Evolutionary conservation across 2,113 vertebrate species (phyloP).

Genomic region (Pyrgilauda ruficollis): DNA sequence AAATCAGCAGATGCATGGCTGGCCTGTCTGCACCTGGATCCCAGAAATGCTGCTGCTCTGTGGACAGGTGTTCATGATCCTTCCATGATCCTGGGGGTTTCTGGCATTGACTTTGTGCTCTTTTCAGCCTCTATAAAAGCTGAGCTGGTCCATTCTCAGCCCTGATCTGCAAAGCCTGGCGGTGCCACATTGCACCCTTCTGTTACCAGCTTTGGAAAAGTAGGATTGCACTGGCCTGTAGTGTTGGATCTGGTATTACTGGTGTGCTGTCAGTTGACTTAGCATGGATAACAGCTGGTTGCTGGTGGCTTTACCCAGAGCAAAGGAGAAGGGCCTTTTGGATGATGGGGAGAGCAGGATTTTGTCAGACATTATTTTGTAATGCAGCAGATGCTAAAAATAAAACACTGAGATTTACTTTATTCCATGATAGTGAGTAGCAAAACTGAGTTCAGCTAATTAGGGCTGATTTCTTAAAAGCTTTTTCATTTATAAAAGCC

Average conservation of each 20-base stretch:
- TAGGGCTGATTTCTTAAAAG: slow-evolving; percentile 13
- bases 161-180: neutral
- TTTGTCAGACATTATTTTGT: neutral
- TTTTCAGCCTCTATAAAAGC: neutral
- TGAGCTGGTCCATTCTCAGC: neutral
- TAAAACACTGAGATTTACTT: neutral
- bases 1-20: slow-evolving; percentile 26
- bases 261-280: neutral
- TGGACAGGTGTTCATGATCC: neutral
- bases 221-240: neutral
- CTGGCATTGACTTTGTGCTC: neutral
- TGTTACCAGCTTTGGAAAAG: neutral
- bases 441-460: neutral
- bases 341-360: neutral
- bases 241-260: neutral
- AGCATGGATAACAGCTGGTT: neutral
- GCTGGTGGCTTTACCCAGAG: neutral
- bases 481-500: neutral
- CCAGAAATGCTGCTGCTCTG: neutral
- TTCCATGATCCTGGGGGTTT: neutral
- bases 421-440: neutral
- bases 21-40: neutral
- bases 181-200: neutral
- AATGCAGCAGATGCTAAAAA: neutral
- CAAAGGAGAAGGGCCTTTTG: neutral